Conservation (phyloP, 92 coral and sea anemone genomes). For the Bergia sp. region DNA sequence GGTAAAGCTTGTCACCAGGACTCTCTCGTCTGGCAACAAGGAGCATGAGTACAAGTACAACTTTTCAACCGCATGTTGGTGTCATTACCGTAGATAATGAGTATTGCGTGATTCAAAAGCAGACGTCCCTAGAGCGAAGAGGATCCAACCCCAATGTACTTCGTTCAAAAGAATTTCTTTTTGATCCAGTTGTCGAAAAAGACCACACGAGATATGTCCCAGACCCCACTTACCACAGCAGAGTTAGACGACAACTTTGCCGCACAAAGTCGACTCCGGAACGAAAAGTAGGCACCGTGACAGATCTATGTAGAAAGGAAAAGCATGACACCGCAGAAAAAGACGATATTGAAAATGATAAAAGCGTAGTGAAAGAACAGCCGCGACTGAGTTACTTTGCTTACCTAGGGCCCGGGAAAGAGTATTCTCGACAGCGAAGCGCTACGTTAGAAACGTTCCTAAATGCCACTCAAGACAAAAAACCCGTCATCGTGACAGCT, state of each 20-base stretch:
- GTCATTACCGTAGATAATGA: background rate
- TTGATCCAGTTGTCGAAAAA: constrained; percentile 3
- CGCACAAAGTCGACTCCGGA: constrained; percentile 65
- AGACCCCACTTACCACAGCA: constrained; percentile 29
- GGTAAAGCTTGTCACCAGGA: background rate
- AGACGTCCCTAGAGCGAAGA: background rate
- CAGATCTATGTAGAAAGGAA: background rate
- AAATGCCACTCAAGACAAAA: constrained; percentile 47
- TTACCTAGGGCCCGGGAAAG: constrained; percentile 47
- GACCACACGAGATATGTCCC: constrained; percentile 24
- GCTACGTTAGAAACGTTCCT: constrained; percentile 19
- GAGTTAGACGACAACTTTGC: constrained; percentile 26
- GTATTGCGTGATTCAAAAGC: background rate
- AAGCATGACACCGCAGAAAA: background rate
- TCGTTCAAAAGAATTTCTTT: background rate
- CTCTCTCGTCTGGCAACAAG: background rate
- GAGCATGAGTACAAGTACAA: background rate
- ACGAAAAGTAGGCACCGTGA: background rate
- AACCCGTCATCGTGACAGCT: constrained; percentile 78
- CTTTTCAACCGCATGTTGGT: background rate
- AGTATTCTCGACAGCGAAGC: constrained; percentile 18
- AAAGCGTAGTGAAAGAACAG: constrained; percentile 15
- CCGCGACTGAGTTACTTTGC: constrained; percentile 72
- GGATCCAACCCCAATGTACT: background rate
- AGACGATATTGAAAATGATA: background rate